Evolutionary conservation across 2,113 vertebrate species (phyloP).

Genomic region (Hoplias malabaricus): DNA sequence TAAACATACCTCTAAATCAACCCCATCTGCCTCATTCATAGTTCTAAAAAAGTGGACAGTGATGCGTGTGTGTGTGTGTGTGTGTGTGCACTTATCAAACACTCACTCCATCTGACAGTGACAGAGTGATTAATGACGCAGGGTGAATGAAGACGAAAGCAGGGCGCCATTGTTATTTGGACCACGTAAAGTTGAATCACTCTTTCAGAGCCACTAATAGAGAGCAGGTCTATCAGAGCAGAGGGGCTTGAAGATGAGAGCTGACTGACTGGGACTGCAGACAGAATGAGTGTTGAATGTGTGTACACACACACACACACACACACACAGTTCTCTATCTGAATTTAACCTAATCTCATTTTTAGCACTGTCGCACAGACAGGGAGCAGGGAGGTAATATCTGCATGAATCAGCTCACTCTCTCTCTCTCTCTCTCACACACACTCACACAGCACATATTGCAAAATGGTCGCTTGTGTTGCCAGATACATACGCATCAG

Average conservation of each 20-base stretch:
- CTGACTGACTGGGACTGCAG: not conserved
- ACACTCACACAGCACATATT: not conserved
- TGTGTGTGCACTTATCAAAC: too few relatives aligned
- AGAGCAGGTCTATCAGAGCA: not conserved
- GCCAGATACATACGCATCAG: too few relatives aligned
- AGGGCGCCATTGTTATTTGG: not conserved
- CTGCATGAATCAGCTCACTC: not conserved
- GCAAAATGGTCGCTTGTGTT: too few relatives aligned
- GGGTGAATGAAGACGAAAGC: not conserved
- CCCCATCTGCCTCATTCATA: too few relatives aligned
- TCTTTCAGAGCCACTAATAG: not conserved
- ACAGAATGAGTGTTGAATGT: not conserved
- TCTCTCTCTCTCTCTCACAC: not conserved
- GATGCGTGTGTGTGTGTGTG: too few relatives aligned
- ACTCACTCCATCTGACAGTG: not conserved
- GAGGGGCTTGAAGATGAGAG: not conserved
- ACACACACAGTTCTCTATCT: conserved; percentile 13
- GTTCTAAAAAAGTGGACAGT: too few relatives aligned
- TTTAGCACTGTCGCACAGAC: not conserved
- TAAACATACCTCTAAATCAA: not conserved
- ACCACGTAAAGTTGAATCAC: conserved; percentile 1
- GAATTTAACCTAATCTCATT: conserved; percentile 2
- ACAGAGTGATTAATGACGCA: not conserved
- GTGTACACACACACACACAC: conserved; percentile 15
- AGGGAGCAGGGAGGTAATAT: conserved; percentile 55